Base-by-base conservation (phyloP, 2,113 vertebrate species). In the Pimephales promelas region DNA sequence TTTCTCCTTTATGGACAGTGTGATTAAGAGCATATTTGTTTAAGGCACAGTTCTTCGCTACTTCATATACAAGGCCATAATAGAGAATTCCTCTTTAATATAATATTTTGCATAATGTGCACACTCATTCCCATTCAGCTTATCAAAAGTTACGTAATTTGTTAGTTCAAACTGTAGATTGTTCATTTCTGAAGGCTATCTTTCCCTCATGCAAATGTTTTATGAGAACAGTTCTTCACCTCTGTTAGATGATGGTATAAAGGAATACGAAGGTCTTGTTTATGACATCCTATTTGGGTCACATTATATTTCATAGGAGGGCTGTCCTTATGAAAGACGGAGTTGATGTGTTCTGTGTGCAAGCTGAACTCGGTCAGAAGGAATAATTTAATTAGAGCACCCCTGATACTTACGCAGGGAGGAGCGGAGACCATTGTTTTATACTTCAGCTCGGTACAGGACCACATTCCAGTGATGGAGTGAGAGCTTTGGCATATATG, bases 321-420 rank as follows among this genome's bases (percentile, higher is more conserved):
- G 31, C 18, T 11, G 4, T 79, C 36, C 20, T 18, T 28, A 47
- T 64, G 43, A 79, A 64, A 79, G 80, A 10, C 61, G 70, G 4
- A 0, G 54, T 82, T 71, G 24, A 72, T 82, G 66, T 3, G 4
- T 54, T 59, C 4, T 56, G 22, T 71, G 49, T 59, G 66, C 1
- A 7, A 43, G 68, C 14, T 62, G 22, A 79, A 79, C 83, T 81
- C 80, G 83, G 73, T 86, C 72, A 49, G 20, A n/a, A 8, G 73
- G 56, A 61, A 83, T 66, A 74, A 77, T 87, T 87, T 83, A 87
- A 86, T 83, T 74, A 84, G 61, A 68, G 49, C 40, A 11, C 34
- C 40, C 59, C 40, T 82, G 40, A 22, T 64, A 79, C 40, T 59
- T 61, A 7, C 40, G 2, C 57, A 34, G 34, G 3, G 45, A 70